Percentiles rank a stretch among this genome's conserved stretches.
Evolutionary conservation across 2,888 invertebrate species (phyloP).

Genomic region (Sicus ferrugineus): DNA sequence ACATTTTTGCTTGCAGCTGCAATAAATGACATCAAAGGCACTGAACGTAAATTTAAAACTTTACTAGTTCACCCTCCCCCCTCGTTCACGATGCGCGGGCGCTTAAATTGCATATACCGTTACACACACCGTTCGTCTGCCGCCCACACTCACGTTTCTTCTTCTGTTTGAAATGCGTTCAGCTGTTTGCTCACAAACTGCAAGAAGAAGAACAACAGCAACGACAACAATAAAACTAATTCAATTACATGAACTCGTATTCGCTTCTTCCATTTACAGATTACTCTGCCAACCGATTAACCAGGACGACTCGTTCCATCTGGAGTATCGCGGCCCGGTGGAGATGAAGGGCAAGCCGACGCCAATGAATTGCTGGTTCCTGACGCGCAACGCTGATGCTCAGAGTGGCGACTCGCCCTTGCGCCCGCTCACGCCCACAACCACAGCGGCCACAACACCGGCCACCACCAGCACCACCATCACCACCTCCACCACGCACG

Average conservation of each 20-base stretch:
- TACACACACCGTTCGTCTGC: too few relatives aligned
- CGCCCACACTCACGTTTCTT: too few relatives aligned
- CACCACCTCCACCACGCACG: conserved; percentile 11
- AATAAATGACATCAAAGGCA: too few relatives aligned
- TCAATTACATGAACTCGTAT: conserved; percentile 13
- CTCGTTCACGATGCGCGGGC: too few relatives aligned
- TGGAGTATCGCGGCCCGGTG: conserved; percentile 87
- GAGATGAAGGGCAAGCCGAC: conserved; percentile 93
- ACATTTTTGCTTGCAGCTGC: too few relatives aligned
- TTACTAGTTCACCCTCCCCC: too few relatives aligned
- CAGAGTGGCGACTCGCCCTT: conserved; percentile 49
- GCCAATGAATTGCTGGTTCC: conserved; percentile 93
- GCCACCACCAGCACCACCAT: conserved; percentile 25
- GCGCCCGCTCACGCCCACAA: conserved; percentile 48
- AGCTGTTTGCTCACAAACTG: too few relatives aligned
- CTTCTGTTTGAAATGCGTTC: not conserved
- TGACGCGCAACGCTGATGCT: conserved; percentile 66
- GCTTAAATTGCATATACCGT: too few relatives aligned
- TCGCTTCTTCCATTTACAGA: conserved; percentile 68
- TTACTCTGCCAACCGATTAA: conserved; percentile 83
- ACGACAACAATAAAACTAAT: conserved; percentile 5
- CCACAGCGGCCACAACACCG: conserved; percentile 25
- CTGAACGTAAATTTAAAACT: too few relatives aligned
- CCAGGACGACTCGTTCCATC: conserved; percentile 81
- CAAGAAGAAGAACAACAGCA: too few relatives aligned